Conservation (phyloP, 2,888 invertebrate species). For the Chrysolina haemoptera region DNA sequence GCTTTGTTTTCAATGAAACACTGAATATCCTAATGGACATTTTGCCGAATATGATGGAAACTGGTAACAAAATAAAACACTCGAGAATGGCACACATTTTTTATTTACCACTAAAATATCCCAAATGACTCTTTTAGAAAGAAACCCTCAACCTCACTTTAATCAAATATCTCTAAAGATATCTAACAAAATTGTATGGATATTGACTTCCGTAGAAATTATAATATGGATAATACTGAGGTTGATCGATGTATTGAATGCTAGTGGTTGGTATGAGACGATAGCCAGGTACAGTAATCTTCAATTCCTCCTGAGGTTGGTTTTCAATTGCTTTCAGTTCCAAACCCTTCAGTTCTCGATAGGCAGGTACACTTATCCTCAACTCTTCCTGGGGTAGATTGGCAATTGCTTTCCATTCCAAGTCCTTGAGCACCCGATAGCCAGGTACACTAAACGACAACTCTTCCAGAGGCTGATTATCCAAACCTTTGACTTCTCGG, state of each 20-base stretch:
- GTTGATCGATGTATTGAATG: conserved; percentile 30
- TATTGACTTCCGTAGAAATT: conserved; percentile 12
- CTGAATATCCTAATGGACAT: background rate
- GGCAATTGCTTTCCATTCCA: background rate
- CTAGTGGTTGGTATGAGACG: conserved; percentile 30
- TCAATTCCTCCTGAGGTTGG: conserved; percentile 20
- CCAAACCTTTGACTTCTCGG: background rate
- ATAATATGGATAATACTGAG: conserved; percentile 33
- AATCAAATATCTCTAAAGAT: conserved; percentile 19
- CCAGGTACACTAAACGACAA: background rate
- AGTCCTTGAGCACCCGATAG: background rate
- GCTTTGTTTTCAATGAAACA: too few relatives aligned
- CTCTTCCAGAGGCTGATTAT: background rate
- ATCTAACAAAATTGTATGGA: conserved; percentile 37
- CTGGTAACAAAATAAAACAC: conserved; percentile 27
- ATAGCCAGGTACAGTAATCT: conserved; percentile 31
- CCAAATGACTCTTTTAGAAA: conserved; percentile 17
- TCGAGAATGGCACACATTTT: conserved; percentile 23
- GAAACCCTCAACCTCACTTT: conserved; percentile 20
- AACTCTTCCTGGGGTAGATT: background rate
- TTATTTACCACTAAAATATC: conserved; percentile 32
- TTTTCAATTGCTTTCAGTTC: background rate
- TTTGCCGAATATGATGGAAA: background rate
- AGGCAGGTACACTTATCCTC: background rate
- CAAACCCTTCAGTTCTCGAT: background rate